Conservation (phyloP, 2,797 vertebrate species). For the Acipenser transmontanus region DNA sequence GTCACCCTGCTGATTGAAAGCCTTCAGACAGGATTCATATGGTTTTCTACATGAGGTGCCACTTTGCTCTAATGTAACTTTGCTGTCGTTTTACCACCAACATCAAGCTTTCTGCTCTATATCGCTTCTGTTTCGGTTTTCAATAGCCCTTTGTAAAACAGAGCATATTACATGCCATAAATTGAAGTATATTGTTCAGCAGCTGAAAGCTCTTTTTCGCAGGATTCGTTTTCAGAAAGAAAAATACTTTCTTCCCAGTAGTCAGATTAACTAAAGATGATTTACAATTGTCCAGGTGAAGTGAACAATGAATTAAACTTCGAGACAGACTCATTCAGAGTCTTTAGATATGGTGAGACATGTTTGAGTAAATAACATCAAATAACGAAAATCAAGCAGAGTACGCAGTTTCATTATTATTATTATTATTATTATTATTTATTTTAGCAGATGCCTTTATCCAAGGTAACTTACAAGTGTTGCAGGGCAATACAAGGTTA, state of each 20-base stretch:
- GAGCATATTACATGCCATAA: not conserved
- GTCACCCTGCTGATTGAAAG: conserved; percentile 42
- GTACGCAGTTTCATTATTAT: too few species aligned
- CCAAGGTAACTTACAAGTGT: too few species aligned
- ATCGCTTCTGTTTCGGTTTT: not conserved
- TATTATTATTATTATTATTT: too few species aligned
- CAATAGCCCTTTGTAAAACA: not conserved
- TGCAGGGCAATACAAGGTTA: too few species aligned
- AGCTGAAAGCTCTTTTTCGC: conserved; percentile 3
- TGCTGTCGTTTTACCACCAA: not conserved
- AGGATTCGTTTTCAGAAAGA: conserved; percentile 17
- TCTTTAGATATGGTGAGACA: too few species aligned
- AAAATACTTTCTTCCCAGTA: conserved; percentile 9
- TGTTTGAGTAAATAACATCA: too few species aligned
- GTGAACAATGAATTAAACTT: too few species aligned
- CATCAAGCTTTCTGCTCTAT: not conserved
- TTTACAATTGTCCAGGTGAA: too few species aligned
- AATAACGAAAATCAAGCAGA: too few species aligned
- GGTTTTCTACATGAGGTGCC: not conserved
- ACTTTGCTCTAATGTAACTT: conserved; percentile 5
- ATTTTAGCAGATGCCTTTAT: too few species aligned
- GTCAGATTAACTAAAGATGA: conserved; percentile 29
- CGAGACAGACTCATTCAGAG: too few species aligned
- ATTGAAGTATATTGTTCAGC: conserved; percentile 16
- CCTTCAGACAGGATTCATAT: conserved; percentile 35